phyloP scores from a whole-genome alignment of 2,113 vertebrate species.

The Nycticryphes semicollaris region DNA sequence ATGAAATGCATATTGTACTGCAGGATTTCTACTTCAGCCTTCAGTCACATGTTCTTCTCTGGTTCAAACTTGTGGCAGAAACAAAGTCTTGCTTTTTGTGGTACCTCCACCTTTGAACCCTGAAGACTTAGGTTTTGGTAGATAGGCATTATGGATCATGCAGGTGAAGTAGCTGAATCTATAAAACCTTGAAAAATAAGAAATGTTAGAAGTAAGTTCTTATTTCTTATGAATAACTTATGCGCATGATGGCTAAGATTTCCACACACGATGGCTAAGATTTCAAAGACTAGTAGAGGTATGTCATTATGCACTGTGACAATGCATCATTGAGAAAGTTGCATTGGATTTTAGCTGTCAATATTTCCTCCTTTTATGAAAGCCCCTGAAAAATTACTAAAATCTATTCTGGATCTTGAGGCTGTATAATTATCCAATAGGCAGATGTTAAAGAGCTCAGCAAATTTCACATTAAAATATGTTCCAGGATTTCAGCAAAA shows the following conservation, averaged over 20 bases:
- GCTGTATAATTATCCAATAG: background rate
- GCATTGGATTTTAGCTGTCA: background rate
- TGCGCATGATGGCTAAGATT: background rate
- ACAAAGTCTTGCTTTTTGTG: background rate
- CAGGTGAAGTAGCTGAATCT: background rate
- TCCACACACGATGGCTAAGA: background rate
- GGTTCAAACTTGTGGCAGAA: background rate
- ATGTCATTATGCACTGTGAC: background rate
- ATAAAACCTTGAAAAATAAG: background rate
- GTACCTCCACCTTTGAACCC: background rate
- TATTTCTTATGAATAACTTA: background rate
- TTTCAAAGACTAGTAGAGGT: background rate
- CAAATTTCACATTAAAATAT: conserved; percentile 9
- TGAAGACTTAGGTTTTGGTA: background rate
- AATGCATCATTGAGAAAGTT: background rate
- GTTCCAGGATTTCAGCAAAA: conserved; percentile 5
- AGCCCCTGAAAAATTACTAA: background rate
- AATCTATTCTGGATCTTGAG: background rate
- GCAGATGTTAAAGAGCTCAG: background rate
- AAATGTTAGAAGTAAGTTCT: background rate
- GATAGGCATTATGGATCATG: background rate
- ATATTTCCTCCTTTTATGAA: background rate
- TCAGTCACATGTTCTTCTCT: background rate
- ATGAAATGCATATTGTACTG: background rate
- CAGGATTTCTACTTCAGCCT: background rate